Evolutionary conservation across 2,113 vertebrate species (phyloP).

Genomic region (Pitta sordida): DNA sequence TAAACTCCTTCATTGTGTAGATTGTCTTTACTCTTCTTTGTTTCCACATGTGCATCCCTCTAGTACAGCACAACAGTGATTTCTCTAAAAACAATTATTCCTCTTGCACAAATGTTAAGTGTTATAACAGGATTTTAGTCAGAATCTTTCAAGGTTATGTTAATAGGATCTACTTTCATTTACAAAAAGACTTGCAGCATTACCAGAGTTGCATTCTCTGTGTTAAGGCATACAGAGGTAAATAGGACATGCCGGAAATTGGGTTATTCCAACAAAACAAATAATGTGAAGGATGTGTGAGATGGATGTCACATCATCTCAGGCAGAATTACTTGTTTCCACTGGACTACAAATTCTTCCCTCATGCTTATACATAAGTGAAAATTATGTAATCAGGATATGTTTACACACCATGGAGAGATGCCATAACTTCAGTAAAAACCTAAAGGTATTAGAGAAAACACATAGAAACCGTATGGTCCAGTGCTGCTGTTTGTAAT

Average conservation of each 20-base stretch:
- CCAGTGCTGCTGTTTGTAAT: not conserved
- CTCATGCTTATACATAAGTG: not conserved
- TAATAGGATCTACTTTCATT: not conserved
- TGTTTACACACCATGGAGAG: not conserved
- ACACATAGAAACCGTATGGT: not conserved
- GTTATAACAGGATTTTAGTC: not conserved
- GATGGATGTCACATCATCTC: not conserved
- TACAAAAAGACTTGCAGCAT: not conserved
- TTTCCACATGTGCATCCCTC: not conserved
- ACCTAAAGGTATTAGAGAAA: not conserved
- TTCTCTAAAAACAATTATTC: not conserved
- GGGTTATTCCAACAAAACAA: not conserved
- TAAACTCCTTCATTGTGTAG: not conserved
- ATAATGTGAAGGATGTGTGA: fast-evolving
- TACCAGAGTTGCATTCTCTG: not conserved
- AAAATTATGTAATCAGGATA: not conserved
- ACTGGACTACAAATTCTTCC: not conserved
- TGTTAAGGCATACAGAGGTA: not conserved
- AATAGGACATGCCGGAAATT: not conserved
- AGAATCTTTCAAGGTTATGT: not conserved
- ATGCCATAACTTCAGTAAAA: not conserved
- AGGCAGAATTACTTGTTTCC: not conserved
- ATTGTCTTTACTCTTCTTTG: not conserved
- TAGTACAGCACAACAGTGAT: not conserved
- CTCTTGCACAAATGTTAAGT: not conserved